Percentiles rank a stretch among this genome's conserved stretches.
Conservation (phyloP, 2,113 vertebrate species). For the Melozone crissalis region DNA sequence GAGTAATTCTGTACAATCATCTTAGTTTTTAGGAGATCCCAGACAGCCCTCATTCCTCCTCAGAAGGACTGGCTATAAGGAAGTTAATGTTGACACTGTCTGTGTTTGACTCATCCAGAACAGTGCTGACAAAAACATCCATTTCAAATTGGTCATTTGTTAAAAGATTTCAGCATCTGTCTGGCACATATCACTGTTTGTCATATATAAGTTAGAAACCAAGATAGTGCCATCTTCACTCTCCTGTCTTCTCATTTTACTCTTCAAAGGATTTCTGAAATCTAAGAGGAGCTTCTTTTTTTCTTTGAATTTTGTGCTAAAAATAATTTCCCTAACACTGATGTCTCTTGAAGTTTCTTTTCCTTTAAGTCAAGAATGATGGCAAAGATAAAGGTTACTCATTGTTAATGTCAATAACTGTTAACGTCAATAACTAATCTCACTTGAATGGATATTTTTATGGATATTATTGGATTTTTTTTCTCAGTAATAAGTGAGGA, state of each 20-base stretch:
- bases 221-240: not conserved
- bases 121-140: not conserved
- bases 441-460: not conserved
- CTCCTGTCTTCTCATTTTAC: not conserved
- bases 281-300: not conserved
- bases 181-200: not conserved
- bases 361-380: not conserved
- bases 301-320: not conserved
- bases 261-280: not conserved
- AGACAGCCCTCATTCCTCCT: not conserved
- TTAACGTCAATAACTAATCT: not conserved
- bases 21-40: not conserved
- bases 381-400: not conserved
- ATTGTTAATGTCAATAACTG: not conserved
- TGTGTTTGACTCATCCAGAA: not conserved
- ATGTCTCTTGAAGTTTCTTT: not conserved
- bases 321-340: not conserved
- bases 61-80: not conserved
- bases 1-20: not conserved
- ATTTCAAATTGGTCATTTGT: not conserved
- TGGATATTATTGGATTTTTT: not conserved
- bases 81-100: not conserved
- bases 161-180: not conserved
- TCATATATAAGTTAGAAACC: not conserved
- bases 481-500: not conserved